A percentile compares a stretch with the other conserved stretches of the same genome.
Conservation (phyloP, 2,797 vertebrate species). For the Alauda arvensis region DNA sequence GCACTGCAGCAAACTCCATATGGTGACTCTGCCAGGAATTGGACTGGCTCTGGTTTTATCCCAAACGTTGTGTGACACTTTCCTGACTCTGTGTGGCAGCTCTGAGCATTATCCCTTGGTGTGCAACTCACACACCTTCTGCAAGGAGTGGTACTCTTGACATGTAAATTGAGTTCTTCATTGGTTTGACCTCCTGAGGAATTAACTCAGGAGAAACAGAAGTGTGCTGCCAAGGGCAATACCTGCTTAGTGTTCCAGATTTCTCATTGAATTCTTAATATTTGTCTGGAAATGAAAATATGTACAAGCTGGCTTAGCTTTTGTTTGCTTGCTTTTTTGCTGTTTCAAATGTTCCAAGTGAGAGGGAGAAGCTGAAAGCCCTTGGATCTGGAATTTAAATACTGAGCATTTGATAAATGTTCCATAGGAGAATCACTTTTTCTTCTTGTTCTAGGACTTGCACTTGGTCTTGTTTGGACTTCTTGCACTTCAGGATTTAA, state of each 20-base stretch:
- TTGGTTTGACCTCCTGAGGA: neutral
- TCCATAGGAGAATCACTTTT: neutral
- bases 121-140: neutral
- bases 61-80: slow-evolving; percentile 26
- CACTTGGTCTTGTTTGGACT: neutral
- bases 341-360: neutral
- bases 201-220: slow-evolving; percentile 7
- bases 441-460: neutral
- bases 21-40: slow-evolving; percentile 46
- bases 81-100: slow-evolving; percentile 39
- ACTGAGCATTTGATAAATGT: neutral
- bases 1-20: slow-evolving; percentile 46
- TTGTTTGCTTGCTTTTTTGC: slow-evolving; percentile 32
- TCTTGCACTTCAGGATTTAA: neutral
- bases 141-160: neutral
- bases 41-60: slow-evolving; percentile 11
- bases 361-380: neutral
- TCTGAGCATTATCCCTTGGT: neutral
- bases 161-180: neutral
- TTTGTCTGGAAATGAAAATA: slow-evolving; percentile 11
- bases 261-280: slow-evolving; percentile 3
- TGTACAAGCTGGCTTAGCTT: neutral
- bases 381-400: neutral
- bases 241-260: slow-evolving; percentile 19
- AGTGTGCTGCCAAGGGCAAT: slow-evolving; percentile 10